Evolutionary conservation across 2,888 invertebrate genomes (phyloP), one percentile per base, ranked within the genome.

Genomic region (Pristionchus mayeri): DNA sequence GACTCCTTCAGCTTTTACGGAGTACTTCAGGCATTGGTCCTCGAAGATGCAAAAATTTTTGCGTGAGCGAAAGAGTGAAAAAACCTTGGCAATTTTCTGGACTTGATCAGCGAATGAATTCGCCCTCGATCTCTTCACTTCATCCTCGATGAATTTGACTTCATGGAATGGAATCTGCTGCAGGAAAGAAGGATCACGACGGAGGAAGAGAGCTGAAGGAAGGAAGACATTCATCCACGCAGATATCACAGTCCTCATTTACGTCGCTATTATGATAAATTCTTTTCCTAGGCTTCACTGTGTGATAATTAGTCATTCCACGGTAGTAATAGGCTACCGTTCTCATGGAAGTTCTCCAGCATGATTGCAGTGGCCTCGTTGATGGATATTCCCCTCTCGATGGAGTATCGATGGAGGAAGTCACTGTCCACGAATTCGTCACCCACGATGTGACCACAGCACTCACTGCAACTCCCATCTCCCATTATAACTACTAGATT

Each of bases 91-190:
- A 16, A 83, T 78, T 48, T 63, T 81, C 40, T 86, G 86, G 3
- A 88, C 85, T 85, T 84, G 86, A 21, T 85, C 57, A 21, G 87
- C 86, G 30, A 88, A 76, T 50, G 87, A 86, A 13, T 86, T 85
- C 0, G 88, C 87, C 50, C 88, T 57, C 76, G 85, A 85, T 54
- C 88, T 67, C 18, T 85, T 84, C 18, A 81, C 82, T 4, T 86
- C 86, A 67, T 86, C 84, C 75, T 88, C 88, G n/a, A 87, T 86
- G 79, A 88, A 88, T 37, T 81, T 85, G 34, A 84, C 82, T n/a
- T 87, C 87, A 71, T 88, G 88, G 85, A 88, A 88, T 3, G 88
- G 88, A 30, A 88, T 80, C 82, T 88, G 86, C 18, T 84, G 50
- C 24, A 88, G 85, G 37, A 88, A 88, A 24, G 86, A 85, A 16